A percentile compares a stretch with the other conserved stretches of the same genome.
Conservation (phyloP, 92 coral and sea anemone species). For the Nematostella vectensis region DNA sequence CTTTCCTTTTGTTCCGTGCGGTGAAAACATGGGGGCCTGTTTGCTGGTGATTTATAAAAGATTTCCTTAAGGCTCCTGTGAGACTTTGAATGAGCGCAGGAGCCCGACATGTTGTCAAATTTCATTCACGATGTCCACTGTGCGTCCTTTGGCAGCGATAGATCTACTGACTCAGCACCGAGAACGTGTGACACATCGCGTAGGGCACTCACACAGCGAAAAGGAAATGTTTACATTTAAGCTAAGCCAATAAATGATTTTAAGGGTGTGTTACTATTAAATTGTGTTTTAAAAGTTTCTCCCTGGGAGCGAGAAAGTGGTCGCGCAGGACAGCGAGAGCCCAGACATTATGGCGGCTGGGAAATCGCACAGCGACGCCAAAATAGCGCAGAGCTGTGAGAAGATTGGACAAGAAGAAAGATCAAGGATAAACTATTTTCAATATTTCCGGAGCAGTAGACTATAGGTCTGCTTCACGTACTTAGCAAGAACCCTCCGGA, state of each 20-base stretch:
- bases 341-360: constrained; percentile 1
- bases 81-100: too few species aligned
- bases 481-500: not conserved
- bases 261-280: not conserved
- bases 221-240: constrained; percentile 2
- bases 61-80: too few species aligned
- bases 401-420: not conserved
- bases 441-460: not conserved
- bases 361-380: not conserved
- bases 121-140: too few species aligned
- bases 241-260: not conserved
- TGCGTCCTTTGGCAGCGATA: too few species aligned
- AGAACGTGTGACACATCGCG: too few species aligned
- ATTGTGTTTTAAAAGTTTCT: not conserved
- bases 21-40: not conserved
- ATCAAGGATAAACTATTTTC: not conserved
- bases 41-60: too few species aligned
- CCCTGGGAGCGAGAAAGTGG: constrained; percentile 13
- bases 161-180: too few species aligned
- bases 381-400: not conserved
- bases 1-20: not conserved
- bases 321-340: constrained; percentile 6
- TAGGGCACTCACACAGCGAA: not conserved
- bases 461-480: not conserved
- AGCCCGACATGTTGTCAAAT: too few species aligned